phyloP scores from a whole-genome alignment of 2,888 invertebrate genomes.

The Doris montereyensis region DNA sequence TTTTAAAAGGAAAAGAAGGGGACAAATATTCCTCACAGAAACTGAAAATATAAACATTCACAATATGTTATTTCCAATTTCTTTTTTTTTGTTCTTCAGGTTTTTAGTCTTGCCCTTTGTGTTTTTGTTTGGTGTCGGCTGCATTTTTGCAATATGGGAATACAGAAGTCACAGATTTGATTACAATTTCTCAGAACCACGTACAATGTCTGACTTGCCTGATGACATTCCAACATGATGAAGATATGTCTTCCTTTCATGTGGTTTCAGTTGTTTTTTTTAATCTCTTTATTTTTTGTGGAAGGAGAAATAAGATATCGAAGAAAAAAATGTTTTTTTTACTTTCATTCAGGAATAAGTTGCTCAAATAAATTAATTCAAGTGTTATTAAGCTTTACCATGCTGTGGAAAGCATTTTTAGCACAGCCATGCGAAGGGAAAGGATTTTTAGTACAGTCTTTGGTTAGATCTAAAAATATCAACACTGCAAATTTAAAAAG shows the following conservation, averaged over 20 bases:
- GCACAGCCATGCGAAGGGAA: too few relatives aligned
- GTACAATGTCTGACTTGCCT: conserved; percentile 49
- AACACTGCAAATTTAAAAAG: too few relatives aligned
- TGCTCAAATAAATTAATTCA: too few relatives aligned
- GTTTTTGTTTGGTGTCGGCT: conserved; percentile 42
- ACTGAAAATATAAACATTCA: not conserved
- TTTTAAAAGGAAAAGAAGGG: too few relatives aligned
- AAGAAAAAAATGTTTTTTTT: not conserved
- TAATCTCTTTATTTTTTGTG: not conserved
- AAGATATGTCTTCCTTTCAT: not conserved
- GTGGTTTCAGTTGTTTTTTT: not conserved
- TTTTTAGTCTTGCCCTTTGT: conserved; percentile 46
- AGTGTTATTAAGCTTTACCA: too few relatives aligned
- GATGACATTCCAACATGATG: conserved; percentile 51
- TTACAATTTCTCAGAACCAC: conserved; percentile 44
- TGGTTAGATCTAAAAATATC: too few relatives aligned
- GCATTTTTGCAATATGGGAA: conserved; percentile 45
- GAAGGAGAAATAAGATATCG: not conserved
- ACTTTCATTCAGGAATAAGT: not conserved
- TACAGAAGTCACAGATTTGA: conserved; percentile 42
- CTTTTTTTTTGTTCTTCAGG: conserved; percentile 40
- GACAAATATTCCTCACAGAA: not conserved
- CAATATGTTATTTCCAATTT: not conserved
- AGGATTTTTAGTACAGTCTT: too few relatives aligned
- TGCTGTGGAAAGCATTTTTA: too few relatives aligned